Conservation (phyloP, 1,140 invertebrate species). For the Atta colombica region DNA sequence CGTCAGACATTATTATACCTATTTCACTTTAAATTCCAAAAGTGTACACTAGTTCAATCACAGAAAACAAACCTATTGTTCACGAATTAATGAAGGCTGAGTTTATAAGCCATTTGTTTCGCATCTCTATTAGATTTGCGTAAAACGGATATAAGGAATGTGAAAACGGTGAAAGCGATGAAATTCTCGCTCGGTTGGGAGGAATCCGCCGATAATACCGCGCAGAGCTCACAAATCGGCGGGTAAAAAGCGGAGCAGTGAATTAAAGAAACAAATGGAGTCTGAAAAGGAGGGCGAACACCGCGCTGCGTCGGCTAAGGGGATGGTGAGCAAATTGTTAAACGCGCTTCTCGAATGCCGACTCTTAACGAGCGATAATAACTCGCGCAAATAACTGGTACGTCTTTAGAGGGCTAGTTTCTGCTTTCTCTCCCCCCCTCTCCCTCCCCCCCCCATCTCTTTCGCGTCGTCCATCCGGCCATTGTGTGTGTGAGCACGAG, state of each 20-base stretch:
- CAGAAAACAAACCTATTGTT: neutral
- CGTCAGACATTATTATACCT: no score
- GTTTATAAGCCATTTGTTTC: slow-evolving; percentile 19
- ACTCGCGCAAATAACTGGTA: slow-evolving; percentile 69
- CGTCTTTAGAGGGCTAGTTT: slow-evolving; percentile 63
- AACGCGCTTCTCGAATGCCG: slow-evolving; percentile 65
- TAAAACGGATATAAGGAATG: neutral
- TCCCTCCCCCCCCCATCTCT: neutral
- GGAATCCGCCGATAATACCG: slow-evolving; percentile 44
- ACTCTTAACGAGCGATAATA: slow-evolving; percentile 74
- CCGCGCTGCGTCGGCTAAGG: neutral
- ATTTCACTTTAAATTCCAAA: no score
- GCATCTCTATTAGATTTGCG: neutral
- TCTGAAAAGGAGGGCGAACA: slow-evolving; percentile 41
- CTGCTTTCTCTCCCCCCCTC: neutral
- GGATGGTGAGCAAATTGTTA: slow-evolving; percentile 54
- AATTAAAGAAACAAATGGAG: slow-evolving; percentile 61
- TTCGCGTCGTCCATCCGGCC: neutral
- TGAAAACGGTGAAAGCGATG: neutral
- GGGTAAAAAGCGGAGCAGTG: slow-evolving; percentile 42
- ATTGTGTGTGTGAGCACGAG: slow-evolving; percentile 43
- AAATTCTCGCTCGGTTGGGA: slow-evolving; percentile 31
- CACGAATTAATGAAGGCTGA: slow-evolving; percentile 10
- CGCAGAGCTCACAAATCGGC: slow-evolving; percentile 41
- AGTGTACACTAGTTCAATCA: no score